A percentile compares a stretch with the other conserved stretches of the same genome.
Conservation (phyloP, 2,797 vertebrate species). For the Rallus crepitans region DNA sequence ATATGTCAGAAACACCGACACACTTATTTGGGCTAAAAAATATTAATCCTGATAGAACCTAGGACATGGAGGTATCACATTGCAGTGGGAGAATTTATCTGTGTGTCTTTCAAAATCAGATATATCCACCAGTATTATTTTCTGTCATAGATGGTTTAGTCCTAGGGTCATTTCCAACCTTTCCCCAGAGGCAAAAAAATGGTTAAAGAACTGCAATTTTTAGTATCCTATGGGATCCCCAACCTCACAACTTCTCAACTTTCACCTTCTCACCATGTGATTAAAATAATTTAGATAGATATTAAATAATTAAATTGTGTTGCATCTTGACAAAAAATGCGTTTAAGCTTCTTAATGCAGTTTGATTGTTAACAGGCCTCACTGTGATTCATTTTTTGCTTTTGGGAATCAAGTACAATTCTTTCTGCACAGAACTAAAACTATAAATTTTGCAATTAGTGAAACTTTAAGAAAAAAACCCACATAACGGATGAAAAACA, state of each 20-base stretch:
- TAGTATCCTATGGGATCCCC: background rate
- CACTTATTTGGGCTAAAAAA: background rate
- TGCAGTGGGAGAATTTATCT: fast-evolving
- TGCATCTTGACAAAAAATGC: background rate
- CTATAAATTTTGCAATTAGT: background rate
- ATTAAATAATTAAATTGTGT: background rate
- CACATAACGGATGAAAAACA: background rate
- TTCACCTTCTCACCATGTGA: background rate
- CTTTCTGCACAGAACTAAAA: background rate
- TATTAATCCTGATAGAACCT: background rate
- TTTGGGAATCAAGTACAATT: background rate
- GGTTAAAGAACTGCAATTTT: background rate
- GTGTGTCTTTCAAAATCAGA: background rate
- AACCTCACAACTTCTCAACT: background rate
- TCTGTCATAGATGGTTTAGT: background rate
- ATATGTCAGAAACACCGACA: background rate
- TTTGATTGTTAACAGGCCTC: background rate
- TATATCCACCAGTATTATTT: background rate
- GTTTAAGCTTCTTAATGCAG: background rate
- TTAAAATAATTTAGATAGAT: background rate
- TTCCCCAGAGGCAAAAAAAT: background rate
- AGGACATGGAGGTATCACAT: background rate
- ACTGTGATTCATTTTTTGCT: background rate
- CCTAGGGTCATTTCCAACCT: background rate
- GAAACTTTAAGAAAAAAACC: background rate